These are phyloP conservation scores for Gallinago stenura DNA, from an alignment of 2,797 vertebrate species.

Conservation along the genomic window DNA sequence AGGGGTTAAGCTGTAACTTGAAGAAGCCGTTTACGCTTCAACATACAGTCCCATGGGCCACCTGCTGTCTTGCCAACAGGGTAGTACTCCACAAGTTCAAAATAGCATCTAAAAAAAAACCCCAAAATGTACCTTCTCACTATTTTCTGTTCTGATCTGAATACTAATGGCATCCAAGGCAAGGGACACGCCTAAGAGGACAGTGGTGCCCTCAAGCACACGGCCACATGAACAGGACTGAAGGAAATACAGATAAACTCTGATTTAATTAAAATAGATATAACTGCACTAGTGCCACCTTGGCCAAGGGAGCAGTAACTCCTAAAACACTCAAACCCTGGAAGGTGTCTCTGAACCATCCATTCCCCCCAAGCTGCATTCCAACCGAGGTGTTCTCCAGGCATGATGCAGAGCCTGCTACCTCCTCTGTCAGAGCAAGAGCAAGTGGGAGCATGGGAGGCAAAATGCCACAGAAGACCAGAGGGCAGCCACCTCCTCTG, in stretches of 20 bases:
- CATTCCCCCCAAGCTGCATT: neutral
- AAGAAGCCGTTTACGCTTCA: neutral
- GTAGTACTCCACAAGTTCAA: neutral
- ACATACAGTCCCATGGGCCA: neutral
- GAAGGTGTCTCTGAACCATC: neutral
- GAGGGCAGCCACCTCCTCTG: neutral
- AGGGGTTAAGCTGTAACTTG: neutral
- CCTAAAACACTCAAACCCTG: fast-evolving
- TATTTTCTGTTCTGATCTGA: neutral
- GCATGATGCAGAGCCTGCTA: neutral
- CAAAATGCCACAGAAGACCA: neutral
- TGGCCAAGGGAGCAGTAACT: neutral
- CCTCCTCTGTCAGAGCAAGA: neutral
- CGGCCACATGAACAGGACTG: neutral
- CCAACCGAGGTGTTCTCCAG: neutral
- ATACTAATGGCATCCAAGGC: neutral
- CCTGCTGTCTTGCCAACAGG: neutral
- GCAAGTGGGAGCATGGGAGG: neutral
- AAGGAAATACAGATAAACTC: neutral
- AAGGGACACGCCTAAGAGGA: neutral
- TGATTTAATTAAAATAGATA: neutral
- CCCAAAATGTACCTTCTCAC: neutral
- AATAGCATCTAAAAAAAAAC: neutral
- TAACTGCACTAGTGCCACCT: neutral
- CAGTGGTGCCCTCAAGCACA: neutral